Base-by-base conservation (phyloP, 1,140 invertebrate genomes). In the Neodiprion pinetum region DNA sequence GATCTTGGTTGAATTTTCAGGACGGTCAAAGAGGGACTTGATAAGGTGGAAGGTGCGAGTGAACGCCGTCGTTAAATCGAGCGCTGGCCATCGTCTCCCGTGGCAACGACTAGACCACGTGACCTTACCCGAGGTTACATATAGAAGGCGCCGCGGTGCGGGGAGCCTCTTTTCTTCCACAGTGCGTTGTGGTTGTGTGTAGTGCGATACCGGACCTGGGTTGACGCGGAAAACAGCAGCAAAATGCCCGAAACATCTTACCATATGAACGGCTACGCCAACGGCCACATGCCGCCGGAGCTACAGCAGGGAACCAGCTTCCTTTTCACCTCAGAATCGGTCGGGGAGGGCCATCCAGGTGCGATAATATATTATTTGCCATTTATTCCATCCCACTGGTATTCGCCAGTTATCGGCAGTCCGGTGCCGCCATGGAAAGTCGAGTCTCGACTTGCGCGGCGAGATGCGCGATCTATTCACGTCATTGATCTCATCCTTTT, bases 301-400 rank as follows among this genome's bases (percentile, higher is more conserved):
- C 92, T 95, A 85, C 93, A 94, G 82, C 93, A 96, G 87, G 94
- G 93, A 82, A 95, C 95, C 81, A 93, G 94, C 80, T 99, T 99
- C 89, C 92, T 99, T 48, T 99, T 99, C 89, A 99, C 98, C 69
- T 99, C 98, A 28, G 98, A 99, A 91, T 99, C 97, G 70, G 98
- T 99, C 72, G 98, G 98, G 82, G 98, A 99, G 90, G 98, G 98
- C 82, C 98, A 99, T 91, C 98, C 98, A 91, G 95, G 95, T 96
- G 89, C 53, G 11, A 91, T 90, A 83, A 17, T 76, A 84, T 78
- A 65, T 72, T 78, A 80, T 77, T 68, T 75, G 68, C 28, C 28
- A 40, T 40, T 72, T 73, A 79, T 74, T 75, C 71, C 78, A 47
- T 48, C 12, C 12, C 12, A 4, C 23, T 72, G 23, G 69, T 70